phyloP scores from a whole-genome alignment of 2,888 invertebrate genomes.

The Nipponacmea schrenckii region DNA sequence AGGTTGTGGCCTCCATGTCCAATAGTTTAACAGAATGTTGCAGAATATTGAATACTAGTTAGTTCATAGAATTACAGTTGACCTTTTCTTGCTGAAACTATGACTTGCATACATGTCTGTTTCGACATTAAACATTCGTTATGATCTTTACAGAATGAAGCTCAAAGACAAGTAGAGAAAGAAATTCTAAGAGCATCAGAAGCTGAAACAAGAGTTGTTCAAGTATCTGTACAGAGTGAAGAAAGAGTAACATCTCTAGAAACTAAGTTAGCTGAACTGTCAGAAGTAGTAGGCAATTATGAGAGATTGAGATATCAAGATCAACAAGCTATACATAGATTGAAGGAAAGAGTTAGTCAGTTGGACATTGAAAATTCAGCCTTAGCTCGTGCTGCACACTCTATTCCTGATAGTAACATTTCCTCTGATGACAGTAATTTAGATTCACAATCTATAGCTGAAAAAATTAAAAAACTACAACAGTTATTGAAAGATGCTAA shows the following conservation, averaged over 20 bases:
- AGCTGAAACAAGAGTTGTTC: conserved; percentile 79
- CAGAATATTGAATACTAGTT: too few relatives aligned
- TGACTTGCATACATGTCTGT: too few relatives aligned
- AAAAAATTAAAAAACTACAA: conserved; percentile 76
- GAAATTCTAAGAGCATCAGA: conserved; percentile 80
- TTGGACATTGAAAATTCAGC: conserved; percentile 67
- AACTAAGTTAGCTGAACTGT: conserved; percentile 80
- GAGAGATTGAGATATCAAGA: conserved; percentile 80
- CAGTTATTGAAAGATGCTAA: conserved; percentile 75
- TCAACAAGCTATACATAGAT: conserved; percentile 78
- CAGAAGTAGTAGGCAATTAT: conserved; percentile 81
- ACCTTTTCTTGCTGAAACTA: too few relatives aligned
- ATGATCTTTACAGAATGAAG: conserved; percentile 71
- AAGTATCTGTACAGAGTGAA: conserved; percentile 78
- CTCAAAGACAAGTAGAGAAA: conserved; percentile 76
- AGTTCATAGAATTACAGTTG: too few relatives aligned
- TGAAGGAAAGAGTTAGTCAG: conserved; percentile 67
- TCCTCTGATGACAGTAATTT: conserved; percentile 40
- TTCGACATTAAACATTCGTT: too few relatives aligned
- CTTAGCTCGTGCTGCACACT: conserved; percentile 56
- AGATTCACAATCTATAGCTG: conserved; percentile 70
- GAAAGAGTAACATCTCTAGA: conserved; percentile 82
- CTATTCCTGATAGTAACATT: conserved; percentile 30
- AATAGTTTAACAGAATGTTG: too few relatives aligned
- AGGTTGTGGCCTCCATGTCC: too few relatives aligned